Evolutionary conservation across 2,888 invertebrate species (phyloP).

Genomic region (Allolobophora icterica): DNA sequence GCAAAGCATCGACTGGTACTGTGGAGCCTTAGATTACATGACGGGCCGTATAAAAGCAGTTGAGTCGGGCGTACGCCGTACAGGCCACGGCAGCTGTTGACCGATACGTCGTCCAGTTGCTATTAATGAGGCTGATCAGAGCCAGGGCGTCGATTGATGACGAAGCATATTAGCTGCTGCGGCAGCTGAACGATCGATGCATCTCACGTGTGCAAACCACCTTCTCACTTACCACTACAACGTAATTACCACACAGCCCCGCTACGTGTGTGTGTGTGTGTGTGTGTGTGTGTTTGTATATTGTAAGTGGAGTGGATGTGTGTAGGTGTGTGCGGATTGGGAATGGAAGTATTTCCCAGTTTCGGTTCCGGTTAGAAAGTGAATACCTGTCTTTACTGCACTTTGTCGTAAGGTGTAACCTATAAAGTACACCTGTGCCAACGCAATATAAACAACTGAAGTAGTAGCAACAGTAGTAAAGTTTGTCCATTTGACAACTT

Average conservation of each 20-base stretch:
- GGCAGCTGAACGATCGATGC: background rate
- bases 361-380: background rate
- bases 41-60: background rate
- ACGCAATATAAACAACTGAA: background rate
- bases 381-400: background rate
- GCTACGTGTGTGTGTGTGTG: background rate
- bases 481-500: no score
- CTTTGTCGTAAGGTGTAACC: background rate
- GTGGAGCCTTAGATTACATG: background rate
- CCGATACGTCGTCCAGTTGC: background rate
- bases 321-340: background rate
- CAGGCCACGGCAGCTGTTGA: background rate
- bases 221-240: background rate
- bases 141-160: slow-evolving; percentile 14
- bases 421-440: background rate
- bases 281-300: background rate
- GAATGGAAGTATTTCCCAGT: background rate
- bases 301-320: background rate
- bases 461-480: background rate
- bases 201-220: background rate
- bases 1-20: background rate
- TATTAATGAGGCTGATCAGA: background rate
- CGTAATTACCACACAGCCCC: no score
- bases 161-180: background rate
- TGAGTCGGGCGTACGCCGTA: background rate